phyloP scores from a whole-genome alignment of 2,888 invertebrate genomes.

The Palloptera scutellata region DNA sequence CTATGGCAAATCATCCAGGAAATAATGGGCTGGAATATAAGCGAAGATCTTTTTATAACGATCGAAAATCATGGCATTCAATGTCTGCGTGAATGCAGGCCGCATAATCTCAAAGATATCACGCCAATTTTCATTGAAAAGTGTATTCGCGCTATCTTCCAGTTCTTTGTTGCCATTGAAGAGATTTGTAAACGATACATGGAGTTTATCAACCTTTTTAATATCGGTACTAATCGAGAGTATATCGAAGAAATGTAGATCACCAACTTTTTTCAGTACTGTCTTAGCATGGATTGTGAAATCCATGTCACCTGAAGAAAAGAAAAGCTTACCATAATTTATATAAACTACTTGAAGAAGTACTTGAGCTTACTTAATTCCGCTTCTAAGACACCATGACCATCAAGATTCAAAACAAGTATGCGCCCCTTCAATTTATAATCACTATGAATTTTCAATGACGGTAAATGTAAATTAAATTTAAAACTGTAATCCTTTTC shows the following conservation, averaged over 20 bases:
- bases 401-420: slow-evolving; percentile 71
- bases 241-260: slow-evolving; percentile 69
- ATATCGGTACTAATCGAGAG: slow-evolving; percentile 71
- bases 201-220: slow-evolving; percentile 69
- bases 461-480: slow-evolving; percentile 70
- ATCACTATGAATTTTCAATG: slow-evolving; percentile 71
- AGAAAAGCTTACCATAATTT: background rate
- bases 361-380: slow-evolving; percentile 69
- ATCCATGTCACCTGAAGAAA: slow-evolving; percentile 39
- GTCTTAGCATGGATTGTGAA: slow-evolving; percentile 37
- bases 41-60: slow-evolving; percentile 72
- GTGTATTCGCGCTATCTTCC: slow-evolving; percentile 75
- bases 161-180: slow-evolving; percentile 62
- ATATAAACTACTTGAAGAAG: background rate
- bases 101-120: slow-evolving; percentile 73
- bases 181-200: slow-evolving; percentile 72
- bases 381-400: slow-evolving; percentile 66
- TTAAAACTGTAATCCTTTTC: slow-evolving; percentile 71
- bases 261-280: slow-evolving; percentile 31
- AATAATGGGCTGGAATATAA: slow-evolving; percentile 72
- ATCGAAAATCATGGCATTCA: slow-evolving; percentile 71
- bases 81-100: slow-evolving; percentile 72
- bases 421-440: slow-evolving; percentile 73
- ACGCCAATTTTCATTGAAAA: slow-evolving; percentile 75
- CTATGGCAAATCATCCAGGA: slow-evolving; percentile 68